Evolutionary conservation across 2,113 vertebrate genomes (phyloP), one percentile per base, ranked within the genome.

Genomic region (Narcine bancroftii): DNA sequence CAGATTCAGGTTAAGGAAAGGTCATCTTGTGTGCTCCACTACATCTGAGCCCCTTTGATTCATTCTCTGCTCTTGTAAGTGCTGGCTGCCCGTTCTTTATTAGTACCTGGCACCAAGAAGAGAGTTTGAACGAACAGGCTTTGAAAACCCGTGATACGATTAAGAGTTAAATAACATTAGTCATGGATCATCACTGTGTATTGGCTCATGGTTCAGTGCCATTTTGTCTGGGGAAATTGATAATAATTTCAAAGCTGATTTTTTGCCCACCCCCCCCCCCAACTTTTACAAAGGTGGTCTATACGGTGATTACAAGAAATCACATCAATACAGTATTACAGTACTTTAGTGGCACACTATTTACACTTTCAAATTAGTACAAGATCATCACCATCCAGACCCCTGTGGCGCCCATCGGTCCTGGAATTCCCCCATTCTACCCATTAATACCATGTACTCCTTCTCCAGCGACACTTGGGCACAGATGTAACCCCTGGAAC

Each of bases 201-300:
- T 65, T 42, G 63, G 56, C 19, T 65, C n/a, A 39, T 65, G 60
- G n/a, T 89, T 24, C 65, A 60, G 85, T 66, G 56, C 60, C 85
- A 65, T 89, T 65, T 65, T 65, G 85, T 89, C 85, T 89, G 85
- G 36, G 85, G 60, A 65, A 89, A 65, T 65, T 63, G 56, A 36
- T 89, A 60, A 36, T 65, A 63, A 89, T 65, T 65, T 3, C 56
- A 26, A 65, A 85, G 29, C 15, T 83, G 79, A n/a, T n/a, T n/a
- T n/a, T n/a, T n/a, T n/a, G n/a, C n/a, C n/a, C n/a, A n/a, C n/a
- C n/a, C n/a, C n/a, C n/a, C n/a, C n/a, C n/a, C n/a, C n/a, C n/a
- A n/a, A n/a, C n/a, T n/a, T n/a, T n/a, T n/a, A n/a, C n/a, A n/a
- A n/a, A n/a, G n/a, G n/a, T n/a, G n/a, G n/a, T n/a, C n/a, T n/a